Evolutionary conservation across 2,888 invertebrate genomes (phyloP).

Genomic region (Drosophila gaucha): DNA sequence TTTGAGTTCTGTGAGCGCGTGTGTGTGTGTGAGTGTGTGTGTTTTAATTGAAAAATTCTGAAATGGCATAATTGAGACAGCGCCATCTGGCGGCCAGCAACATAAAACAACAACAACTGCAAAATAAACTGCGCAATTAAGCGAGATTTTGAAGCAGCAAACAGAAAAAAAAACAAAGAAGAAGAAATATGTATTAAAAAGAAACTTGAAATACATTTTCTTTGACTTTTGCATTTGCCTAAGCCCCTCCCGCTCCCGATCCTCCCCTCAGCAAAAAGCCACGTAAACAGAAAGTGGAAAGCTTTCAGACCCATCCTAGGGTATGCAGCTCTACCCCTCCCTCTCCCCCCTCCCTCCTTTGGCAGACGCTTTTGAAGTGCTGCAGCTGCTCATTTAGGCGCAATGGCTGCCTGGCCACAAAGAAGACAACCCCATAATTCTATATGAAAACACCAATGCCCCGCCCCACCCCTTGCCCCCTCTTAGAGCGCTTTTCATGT

Average conservation of each 20-base stretch:
- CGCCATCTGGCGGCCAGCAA: constrained; percentile 48
- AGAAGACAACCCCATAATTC: constrained; percentile 30
- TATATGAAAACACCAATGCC: neutral
- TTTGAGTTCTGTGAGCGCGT: constrained; percentile 6
- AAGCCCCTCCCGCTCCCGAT: neutral
- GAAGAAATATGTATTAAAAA: neutral
- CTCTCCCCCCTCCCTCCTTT: neutral
- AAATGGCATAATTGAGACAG: constrained; percentile 72
- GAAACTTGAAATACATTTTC: constrained; percentile 14
- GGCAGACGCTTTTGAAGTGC: constrained; percentile 55
- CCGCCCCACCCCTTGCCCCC: neutral
- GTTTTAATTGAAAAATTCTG: constrained; percentile 76
- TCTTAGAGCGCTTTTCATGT: constrained; percentile 47
- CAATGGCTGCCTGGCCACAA: constrained; percentile 61
- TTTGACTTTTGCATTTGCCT: constrained; percentile 22
- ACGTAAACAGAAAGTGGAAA: constrained; percentile 64
- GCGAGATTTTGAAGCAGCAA: constrained; percentile 36
- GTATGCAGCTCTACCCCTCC: neutral
- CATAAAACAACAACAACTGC: constrained; percentile 27
- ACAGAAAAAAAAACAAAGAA: neutral
- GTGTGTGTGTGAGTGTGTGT: constrained; percentile 4
- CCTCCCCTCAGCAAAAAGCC: constrained; percentile 55
- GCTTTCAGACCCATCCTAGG: neutral
- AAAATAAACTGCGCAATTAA: constrained; percentile 8
- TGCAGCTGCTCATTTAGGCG: constrained; percentile 70